Evolutionary conservation across 2,113 vertebrate genomes (phyloP), one percentile per base, ranked within the genome.

Genomic region (Muntiacus muntjak): DNA sequence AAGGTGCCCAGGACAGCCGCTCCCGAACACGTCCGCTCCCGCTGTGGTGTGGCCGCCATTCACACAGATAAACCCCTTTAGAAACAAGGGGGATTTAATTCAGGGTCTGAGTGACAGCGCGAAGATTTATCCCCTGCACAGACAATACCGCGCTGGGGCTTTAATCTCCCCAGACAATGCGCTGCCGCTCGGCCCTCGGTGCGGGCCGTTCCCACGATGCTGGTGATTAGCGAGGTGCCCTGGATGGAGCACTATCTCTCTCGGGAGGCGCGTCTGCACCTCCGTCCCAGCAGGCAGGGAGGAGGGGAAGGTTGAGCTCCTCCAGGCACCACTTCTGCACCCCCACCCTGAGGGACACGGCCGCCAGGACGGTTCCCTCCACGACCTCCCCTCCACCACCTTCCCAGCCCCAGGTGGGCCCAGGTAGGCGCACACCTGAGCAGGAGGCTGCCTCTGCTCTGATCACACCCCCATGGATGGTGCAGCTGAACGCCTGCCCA

Each of bases 1-100:
- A 99, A 99, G 99, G 99, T 99, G 99, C 99, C 99, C 98, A 98
- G 99, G 99, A 99, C 98, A 99, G 98, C 98, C 98, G 98, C 99
- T 99, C 99, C 99, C 99, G 98, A 98, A 99, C 99, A 99, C 99
- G 99, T 99, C 99, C 99, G 99, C 99, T 98, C 99, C 98, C 98
- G 99, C 99, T 99, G 99, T 99, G 99, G 99, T 98, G 99, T 98
- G 99, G 99, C 99, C 99, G 99, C 99, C 99, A 99, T 99, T 99
- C 99, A 99, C 96, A 99, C 99, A 99, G 99, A 99, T 99, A 99
- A 99, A 99, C 99, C 99, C 99, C 99, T 99, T 99, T 99, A 99
- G 99, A 99, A 99, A 99, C 98, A 99, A 99, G 99, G 99, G 99
- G 99, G 99, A 99, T 99, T 99, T 99, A 99, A 99, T 99, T 99